Percentiles rank a stretch among this genome's conserved stretches.
Evolutionary conservation across 2,888 invertebrate species (phyloP).

Genomic region (Amphimallon solstitiale): DNA sequence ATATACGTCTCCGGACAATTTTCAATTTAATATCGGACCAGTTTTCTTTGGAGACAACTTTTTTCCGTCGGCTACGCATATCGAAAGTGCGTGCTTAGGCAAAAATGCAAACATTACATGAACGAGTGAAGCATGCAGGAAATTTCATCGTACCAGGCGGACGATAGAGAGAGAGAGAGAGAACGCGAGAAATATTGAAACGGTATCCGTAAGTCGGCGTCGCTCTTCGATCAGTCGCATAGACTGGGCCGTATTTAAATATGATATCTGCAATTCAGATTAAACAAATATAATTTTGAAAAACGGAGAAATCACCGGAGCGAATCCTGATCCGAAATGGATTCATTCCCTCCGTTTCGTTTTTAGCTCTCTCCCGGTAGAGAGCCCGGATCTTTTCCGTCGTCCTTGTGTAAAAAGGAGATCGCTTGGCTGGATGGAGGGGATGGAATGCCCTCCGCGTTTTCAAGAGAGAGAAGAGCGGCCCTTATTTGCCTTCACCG

Average conservation of each 20-base stretch:
- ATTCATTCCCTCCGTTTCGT: constrained; percentile 44
- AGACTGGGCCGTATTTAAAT: constrained; percentile 22
- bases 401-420: constrained; percentile 1
- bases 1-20: too few relatives aligned
- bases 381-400: constrained; percentile 10
- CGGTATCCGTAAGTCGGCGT: too few relatives aligned
- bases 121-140: background rate
- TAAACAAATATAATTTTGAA: constrained; percentile 62
- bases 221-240: too few relatives aligned
- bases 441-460: constrained; percentile 48
- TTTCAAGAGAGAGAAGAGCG: constrained; percentile 48
- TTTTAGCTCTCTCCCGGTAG: background rate
- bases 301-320: constrained; percentile 55
- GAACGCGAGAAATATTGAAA: constrained; percentile 11
- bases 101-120: constrained; percentile 4
- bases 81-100: background rate
- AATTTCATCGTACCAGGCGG: background rate
- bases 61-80: background rate
- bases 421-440: constrained; percentile 10
- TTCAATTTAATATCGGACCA: too few relatives aligned
- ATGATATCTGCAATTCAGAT: constrained; percentile 60
- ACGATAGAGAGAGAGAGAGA: background rate
- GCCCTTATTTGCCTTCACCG: constrained; percentile 58
- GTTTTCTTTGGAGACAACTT: background rate
- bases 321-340: constrained; percentile 55